phyloP scores from a whole-genome alignment of 2,797 vertebrate species.

The Scleropages formosus region DNA sequence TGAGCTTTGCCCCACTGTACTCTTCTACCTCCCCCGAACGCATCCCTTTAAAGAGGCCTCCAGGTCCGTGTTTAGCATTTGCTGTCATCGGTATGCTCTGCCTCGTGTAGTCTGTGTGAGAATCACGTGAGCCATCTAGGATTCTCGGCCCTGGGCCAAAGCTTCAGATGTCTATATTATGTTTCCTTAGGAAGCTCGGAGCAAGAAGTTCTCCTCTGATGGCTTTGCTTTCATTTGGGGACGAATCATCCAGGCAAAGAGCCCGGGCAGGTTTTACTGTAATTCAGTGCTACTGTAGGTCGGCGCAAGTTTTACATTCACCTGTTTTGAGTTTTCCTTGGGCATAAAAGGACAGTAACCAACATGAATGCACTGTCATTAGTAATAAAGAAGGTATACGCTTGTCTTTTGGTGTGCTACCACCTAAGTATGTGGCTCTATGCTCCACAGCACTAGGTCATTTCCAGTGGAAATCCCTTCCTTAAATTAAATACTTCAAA shows the following conservation, averaged over 20 bases:
- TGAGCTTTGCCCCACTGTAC: neutral
- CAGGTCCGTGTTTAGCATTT: neutral
- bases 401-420: no score
- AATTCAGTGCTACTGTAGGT: neutral
- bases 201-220: neutral
- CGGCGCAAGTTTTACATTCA: neutral
- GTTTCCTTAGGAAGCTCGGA: neutral
- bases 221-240: neutral
- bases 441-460: neutral
- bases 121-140: neutral
- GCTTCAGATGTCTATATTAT: slow-evolving; percentile 1
- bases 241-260: slow-evolving; percentile 5
- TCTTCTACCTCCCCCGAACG: neutral
- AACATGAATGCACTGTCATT: neutral
- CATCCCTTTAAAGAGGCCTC: neutral
- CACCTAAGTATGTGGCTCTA: no score
- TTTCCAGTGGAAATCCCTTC: slow-evolving; percentile 1
- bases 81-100: slow-evolving; percentile 18
- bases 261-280: neutral
- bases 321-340: neutral
- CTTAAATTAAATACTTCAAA: slow-evolving; percentile 5
- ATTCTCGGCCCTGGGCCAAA: slow-evolving; percentile 35
- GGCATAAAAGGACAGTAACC: neutral
- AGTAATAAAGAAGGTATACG: no score
- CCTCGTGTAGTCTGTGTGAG: slow-evolving; percentile 36